These are phyloP conservation scores for Brachycybe producta DNA, from an alignment of 2,888 invertebrate species.

Conservation along the genomic window DNA sequence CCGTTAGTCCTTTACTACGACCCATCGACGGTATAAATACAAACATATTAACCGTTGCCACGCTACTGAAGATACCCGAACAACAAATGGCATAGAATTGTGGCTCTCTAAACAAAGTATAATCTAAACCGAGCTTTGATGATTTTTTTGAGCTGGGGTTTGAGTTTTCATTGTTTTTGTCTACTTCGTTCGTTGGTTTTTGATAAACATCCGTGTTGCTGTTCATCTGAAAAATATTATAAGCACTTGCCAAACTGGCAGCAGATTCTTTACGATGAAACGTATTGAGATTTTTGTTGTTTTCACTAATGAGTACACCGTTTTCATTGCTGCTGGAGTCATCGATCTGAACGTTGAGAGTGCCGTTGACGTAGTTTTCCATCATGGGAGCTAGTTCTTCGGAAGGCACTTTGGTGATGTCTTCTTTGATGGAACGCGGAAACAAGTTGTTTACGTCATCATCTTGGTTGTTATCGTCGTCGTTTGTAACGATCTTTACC, in stretches of 20 bases:
- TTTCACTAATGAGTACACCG: not conserved
- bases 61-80: conserved; percentile 2
- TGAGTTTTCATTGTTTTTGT: not conserved
- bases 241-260: too few relatives aligned
- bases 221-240: too few relatives aligned
- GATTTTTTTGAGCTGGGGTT: not conserved
- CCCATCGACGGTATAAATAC: conserved; percentile 13
- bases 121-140: conserved; percentile 3
- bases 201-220: not conserved
- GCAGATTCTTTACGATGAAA: not conserved
- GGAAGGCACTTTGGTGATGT: too few relatives aligned
- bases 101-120: conserved; percentile 4
- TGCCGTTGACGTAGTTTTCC: too few relatives aligned
- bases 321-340: too few relatives aligned
- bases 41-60: conserved; percentile 8
- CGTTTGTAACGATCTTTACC: too few relatives aligned
- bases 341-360: too few relatives aligned
- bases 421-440: too few relatives aligned
- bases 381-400: too few relatives aligned
- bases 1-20: not conserved
- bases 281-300: not conserved
- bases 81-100: conserved; percentile 6
- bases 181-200: not conserved
- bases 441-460: too few relatives aligned
- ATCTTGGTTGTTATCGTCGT: too few relatives aligned